phyloP scores from a whole-genome alignment of 2,888 invertebrate genomes.

The Sarcophaga variegata region DNA sequence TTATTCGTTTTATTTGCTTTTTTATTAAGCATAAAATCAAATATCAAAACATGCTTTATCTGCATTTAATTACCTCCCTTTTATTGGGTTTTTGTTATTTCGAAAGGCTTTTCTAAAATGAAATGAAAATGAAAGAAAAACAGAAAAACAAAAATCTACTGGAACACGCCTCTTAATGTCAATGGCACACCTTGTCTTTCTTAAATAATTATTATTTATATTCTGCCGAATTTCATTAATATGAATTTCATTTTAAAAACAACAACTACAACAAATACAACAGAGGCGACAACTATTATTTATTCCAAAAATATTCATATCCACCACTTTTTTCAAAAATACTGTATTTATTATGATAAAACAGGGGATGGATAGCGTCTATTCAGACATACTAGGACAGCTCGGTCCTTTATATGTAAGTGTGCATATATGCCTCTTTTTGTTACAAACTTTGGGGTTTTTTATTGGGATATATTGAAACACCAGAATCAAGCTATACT shows the following conservation, averaged over 20 bases:
- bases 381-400: not conserved
- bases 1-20: not conserved
- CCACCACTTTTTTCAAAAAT: slow-evolving; percentile 44
- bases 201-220: slow-evolving; percentile 62
- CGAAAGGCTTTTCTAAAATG: slow-evolving; percentile 11
- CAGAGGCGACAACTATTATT: slow-evolving; percentile 32
- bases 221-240: slow-evolving; percentile 58
- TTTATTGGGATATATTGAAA: too few species aligned
- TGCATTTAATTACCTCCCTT: slow-evolving; percentile 63
- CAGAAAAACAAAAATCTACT: slow-evolving; percentile 32
- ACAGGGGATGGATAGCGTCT: not conserved
- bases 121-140: too few species aligned
- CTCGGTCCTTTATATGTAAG: not conserved
- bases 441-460: too few species aligned
- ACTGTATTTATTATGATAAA: not conserved
- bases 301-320: slow-evolving; percentile 47
- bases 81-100: slow-evolving; percentile 29
- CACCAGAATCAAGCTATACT: too few species aligned
- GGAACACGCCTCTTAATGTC: slow-evolving; percentile 65
- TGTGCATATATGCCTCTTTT: too few species aligned
- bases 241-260: slow-evolving; percentile 50
- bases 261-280: slow-evolving; percentile 30
- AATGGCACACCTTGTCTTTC: slow-evolving; percentile 58
- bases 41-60: slow-evolving; percentile 50
- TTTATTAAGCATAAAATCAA: slow-evolving; percentile 17